A percentile compares a stretch with the other conserved stretches of the same genome.
Conservation (phyloP, 92 coral and sea anemone genomes). For the Pocillopora grandis region DNA sequence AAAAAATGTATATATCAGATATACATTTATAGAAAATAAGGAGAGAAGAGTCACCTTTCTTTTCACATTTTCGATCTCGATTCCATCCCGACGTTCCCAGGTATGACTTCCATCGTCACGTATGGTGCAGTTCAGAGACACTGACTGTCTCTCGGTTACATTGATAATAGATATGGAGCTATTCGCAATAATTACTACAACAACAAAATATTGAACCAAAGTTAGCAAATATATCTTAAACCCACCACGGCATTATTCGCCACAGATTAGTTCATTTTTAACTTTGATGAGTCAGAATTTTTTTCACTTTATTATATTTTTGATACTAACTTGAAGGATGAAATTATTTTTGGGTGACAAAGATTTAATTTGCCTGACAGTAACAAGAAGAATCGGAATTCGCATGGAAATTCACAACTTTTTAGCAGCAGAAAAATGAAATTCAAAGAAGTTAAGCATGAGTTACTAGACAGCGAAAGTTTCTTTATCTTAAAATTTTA, state of each 20-base stretch:
- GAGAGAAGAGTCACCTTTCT: neutral
- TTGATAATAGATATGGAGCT: neutral
- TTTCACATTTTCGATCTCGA: neutral
- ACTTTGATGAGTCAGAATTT: no score
- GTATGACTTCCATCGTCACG: neutral
- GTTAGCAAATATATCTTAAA: no score
- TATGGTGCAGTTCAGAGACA: slow-evolving; percentile 5
- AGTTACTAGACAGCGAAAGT: neutral
- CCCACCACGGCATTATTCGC: no score
- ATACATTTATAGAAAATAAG: no score
- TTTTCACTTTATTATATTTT: no score
- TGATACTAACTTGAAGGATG: no score
- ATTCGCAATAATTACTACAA: neutral
- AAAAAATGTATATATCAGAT: no score
- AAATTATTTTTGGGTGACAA: no score
- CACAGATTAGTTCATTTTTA: no score
- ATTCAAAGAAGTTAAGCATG: neutral
- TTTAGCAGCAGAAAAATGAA: neutral
- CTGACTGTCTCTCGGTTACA: neutral
- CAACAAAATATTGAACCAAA: neutral
- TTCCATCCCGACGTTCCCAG: slow-evolving; percentile 22
- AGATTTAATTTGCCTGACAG: accelerated
- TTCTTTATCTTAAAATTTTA: no score
- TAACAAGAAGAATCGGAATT: neutral
- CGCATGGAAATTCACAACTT: neutral